Base-by-base conservation (phyloP, 2,888 invertebrate species). In the Sepioteuthis lessoniana region DNA sequence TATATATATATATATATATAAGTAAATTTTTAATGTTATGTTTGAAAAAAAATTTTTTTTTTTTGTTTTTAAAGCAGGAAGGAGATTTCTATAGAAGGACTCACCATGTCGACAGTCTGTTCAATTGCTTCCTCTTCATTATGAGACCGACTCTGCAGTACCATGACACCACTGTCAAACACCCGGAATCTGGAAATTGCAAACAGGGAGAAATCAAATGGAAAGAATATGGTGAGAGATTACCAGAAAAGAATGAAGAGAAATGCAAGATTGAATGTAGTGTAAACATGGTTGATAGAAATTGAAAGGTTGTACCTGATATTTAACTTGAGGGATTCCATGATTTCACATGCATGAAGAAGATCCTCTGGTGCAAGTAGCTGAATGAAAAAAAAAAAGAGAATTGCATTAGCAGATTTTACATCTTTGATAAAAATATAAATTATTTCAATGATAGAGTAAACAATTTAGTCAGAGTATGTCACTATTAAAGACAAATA, bases 311-410 rank as follows among this genome's bases (percentile, higher is more conserved):
- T 95, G 94, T 94, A 97, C 97, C 97, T 97, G 91, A 97, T 95
- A n/a, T 97, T 97, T n/a, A 97, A 95, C 47, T 96, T 95, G 25
- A 97, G 95, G 28, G 95, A 94, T 93, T 97, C 97, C 95, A 97
- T 95, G 94, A 97, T 96, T 94, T 97, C 97, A 97, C 99, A 99
- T 37, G 99, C 99, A 97, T 98, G 98, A 91, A 99, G 97, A 95
- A 99, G 98, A 98, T 99, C 99, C 97, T 99, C 99, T 0, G 99
- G 99, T 0, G 99, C 99, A 94, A 99, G 97, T 0, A 99, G 98
- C 97, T 97, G 95, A 35, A 96, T 95, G 94, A 94, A 60, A 90
- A 91, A 91, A n/a, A 91, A 92, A 42, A 91, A 4, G 7, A 91
- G 28, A 91, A 31, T 60, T 60, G 60, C 7, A 60, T 31, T 28